A percentile compares a stretch with the other conserved stretches of the same genome.
Conservation (phyloP, 2,113 vertebrate genomes). For the Anoplopoma fimbria region DNA sequence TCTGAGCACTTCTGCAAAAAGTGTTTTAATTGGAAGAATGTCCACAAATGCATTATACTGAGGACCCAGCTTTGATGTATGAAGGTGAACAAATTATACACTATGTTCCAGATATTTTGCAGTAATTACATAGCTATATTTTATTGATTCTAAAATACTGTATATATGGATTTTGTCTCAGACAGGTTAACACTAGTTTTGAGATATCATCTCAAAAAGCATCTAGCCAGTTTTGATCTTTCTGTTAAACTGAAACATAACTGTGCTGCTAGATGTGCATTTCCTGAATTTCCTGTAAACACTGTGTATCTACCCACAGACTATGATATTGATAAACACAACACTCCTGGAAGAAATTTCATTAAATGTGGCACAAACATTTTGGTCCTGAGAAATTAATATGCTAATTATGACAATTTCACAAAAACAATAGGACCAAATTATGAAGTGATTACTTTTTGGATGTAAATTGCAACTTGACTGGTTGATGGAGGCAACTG, state of each 20-base stretch:
- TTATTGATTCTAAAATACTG: too few relatives aligned
- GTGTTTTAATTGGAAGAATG: background rate
- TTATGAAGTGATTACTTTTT: background rate
- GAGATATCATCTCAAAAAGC: too few relatives aligned
- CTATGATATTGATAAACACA: background rate
- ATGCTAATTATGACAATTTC: background rate
- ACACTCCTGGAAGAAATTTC: too few relatives aligned
- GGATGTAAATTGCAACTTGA: background rate
- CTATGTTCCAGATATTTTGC: background rate
- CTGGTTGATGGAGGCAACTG: background rate
- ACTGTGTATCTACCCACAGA: background rate
- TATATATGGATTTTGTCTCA: too few relatives aligned
- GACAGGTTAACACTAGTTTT: too few relatives aligned
- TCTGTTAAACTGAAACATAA: background rate
- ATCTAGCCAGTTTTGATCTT: too few relatives aligned
- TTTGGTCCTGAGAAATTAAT: background rate
- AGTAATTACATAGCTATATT: too few relatives aligned
- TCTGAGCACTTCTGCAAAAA: background rate
- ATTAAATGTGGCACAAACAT: background rate
- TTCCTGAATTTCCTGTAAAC: background rate
- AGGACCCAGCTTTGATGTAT: background rate
- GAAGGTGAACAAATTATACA: slow-evolving; percentile 8
- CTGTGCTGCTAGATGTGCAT: background rate
- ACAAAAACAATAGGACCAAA: background rate
- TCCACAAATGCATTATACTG: background rate